A percentile compares a stretch with the other conserved stretches of the same genome.
phyloP scores from a whole-genome alignment of 2,797 vertebrate species.

The Thripadectes ignobilis region DNA sequence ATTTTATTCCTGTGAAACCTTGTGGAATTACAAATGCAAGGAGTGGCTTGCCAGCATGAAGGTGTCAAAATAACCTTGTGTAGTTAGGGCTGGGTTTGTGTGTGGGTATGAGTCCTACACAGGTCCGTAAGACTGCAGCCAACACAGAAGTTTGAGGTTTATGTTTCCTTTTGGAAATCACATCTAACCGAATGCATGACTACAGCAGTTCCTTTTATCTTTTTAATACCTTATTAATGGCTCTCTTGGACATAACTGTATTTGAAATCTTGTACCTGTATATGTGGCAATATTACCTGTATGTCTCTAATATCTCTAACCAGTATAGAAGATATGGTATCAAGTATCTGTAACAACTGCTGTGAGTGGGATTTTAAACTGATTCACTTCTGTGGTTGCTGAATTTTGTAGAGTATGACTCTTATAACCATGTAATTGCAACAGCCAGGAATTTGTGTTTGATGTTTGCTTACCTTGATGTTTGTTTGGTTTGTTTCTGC shows the following conservation, averaged over 20 bases:
- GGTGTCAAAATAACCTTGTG: neutral
- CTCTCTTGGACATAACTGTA: neutral
- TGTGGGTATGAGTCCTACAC: neutral
- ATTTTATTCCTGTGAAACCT: neutral
- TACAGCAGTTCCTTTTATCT: neutral
- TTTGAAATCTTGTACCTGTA: neutral
- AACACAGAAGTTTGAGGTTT: neutral
- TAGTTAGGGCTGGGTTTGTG: neutral
- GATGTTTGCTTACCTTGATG: constrained; percentile 10
- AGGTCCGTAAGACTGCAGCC: neutral
- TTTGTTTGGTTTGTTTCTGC: neutral
- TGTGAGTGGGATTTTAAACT: neutral
- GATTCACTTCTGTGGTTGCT: neutral
- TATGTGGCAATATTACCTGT: neutral
- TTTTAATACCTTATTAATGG: neutral
- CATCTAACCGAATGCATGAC: neutral
- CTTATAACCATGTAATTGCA: neutral
- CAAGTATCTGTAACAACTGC: neutral
- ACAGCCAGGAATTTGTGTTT: neutral
- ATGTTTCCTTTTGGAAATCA: neutral
- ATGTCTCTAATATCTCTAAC: neutral
- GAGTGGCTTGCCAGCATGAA: neutral
- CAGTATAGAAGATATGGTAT: neutral
- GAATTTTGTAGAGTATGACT: neutral
- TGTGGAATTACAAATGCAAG: neutral